Evolutionary conservation across 2,888 invertebrate species (phyloP), one percentile per base, ranked within the genome.

Genomic region (Metopia argyrocephala): DNA sequence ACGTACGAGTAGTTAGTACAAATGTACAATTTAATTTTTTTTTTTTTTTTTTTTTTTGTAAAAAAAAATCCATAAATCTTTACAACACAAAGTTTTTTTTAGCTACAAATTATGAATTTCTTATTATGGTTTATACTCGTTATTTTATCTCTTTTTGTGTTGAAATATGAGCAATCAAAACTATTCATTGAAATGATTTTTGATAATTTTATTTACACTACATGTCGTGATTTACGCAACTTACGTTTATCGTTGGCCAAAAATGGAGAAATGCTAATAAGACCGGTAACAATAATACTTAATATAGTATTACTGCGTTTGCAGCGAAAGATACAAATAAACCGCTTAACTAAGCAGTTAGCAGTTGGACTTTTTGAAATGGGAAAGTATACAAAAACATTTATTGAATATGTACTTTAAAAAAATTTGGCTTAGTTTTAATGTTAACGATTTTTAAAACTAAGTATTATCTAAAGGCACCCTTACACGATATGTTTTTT

Each of bases 241-340:
- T 66, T 71, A 71, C 50, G 48, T 28, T 21, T 70, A 62, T 12
- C 2, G 68, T 69, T 73, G 68, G 74, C 81, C 81, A 81, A 81
- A 78, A 59, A 78, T 75, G 81, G 81, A 38, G 48, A 70, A 78
- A 78, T 81, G 78, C 74, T 81, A 81, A 81, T 81, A 62, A 70
- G 78, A 78, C 81, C 70, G 74, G 74, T 81, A 78, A 75, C 78
- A 70, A 78, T 78, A 78, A 78, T 25, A 74, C 73, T 57, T 57
- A 27, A 70, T 65, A 66, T 56, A 46, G 38, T 28, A 15, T 38
- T 3, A 38, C 15, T 9, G 38, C 38, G 3, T 38, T 38, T 4
- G 15, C 12, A 38, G 15, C 38, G 3, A 38, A 38, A 38, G 15
- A 38, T 6, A 12, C 9, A 38, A 38, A 38, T 38, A 31, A 12